Percentiles rank a stretch among this genome's conserved stretches.
Conservation (phyloP, 2,888 invertebrate genomes). For the Elgonia sp. region DNA sequence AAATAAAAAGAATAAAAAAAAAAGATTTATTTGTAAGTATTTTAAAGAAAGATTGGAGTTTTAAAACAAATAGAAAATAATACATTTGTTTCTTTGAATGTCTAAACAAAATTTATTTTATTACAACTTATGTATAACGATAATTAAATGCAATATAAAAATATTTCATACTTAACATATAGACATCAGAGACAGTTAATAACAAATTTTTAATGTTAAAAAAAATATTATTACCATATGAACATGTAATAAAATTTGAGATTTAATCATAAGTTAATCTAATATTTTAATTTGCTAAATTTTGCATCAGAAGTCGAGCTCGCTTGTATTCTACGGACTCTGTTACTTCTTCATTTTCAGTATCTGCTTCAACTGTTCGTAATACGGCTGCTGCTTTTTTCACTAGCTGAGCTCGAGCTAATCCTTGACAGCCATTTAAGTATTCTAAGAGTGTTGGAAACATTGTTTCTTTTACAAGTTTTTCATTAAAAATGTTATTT, state of each 20-base stretch:
- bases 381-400: constrained; percentile 89
- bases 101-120: no score
- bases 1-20: no score
- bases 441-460: constrained; percentile 92
- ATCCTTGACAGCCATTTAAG: constrained; percentile 91
- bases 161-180: no score
- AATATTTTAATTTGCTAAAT: constrained; percentile 85
- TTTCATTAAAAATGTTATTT: constrained; percentile 90
- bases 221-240: no score
- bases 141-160: no score
- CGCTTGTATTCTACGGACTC: constrained; percentile 88
- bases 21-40: no score
- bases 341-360: constrained; percentile 80
- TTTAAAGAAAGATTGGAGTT: no score
- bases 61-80: no score
- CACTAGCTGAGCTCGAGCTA: constrained; percentile 89
- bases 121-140: no score
- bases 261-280: neutral
- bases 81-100: no score
- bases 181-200: no score
- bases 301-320: constrained; percentile 90
- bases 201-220: no score
- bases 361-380: constrained; percentile 82
- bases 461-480: constrained; percentile 89
- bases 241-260: neutral